Evolutionary conservation across 2,888 invertebrate genomes (phyloP).

Genomic region (Morpho achilles): DNA sequence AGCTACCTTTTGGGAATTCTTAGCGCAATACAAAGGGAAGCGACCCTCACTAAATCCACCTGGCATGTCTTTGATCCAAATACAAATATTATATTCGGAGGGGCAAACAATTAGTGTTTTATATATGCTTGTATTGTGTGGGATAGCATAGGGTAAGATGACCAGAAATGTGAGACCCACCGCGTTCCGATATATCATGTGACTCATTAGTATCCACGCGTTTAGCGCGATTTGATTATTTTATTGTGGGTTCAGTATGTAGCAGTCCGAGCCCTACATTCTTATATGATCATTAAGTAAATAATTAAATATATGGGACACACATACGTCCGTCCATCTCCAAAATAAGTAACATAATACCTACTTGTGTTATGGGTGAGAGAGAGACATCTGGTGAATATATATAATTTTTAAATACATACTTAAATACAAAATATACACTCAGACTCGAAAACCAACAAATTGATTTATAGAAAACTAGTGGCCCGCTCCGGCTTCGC

Average conservation of each 20-base stretch:
- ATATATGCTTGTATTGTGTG: slow-evolving; percentile 29
- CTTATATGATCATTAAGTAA: too few relatives aligned
- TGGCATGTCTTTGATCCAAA: slow-evolving; percentile 59
- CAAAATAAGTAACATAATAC: too few relatives aligned
- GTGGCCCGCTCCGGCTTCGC: too few relatives aligned
- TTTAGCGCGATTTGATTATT: background rate
- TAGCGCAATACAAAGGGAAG: slow-evolving; percentile 32
- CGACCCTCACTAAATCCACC: slow-evolving; percentile 37
- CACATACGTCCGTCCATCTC: too few relatives aligned
- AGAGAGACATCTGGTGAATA: too few relatives aligned
- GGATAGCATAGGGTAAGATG: slow-evolving; percentile 25
- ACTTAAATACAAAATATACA: too few relatives aligned
- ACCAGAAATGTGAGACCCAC: slow-evolving; percentile 14
- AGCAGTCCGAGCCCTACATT: too few relatives aligned
- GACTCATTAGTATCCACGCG: background rate
- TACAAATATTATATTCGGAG: slow-evolving; percentile 41
- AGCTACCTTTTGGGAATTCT: slow-evolving; percentile 13
- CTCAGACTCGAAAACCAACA: too few relatives aligned
- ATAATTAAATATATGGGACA: too few relatives aligned
- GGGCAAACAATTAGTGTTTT: slow-evolving; percentile 49
- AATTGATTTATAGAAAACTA: too few relatives aligned
- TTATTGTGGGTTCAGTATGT: background rate
- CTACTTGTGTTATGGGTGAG: too few relatives aligned
- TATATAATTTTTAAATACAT: too few relatives aligned
- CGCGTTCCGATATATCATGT: background rate